Evolutionary conservation across 2,888 invertebrate species (phyloP), one percentile per base, ranked within the genome.

Genomic region (Axea sp.): DNA sequence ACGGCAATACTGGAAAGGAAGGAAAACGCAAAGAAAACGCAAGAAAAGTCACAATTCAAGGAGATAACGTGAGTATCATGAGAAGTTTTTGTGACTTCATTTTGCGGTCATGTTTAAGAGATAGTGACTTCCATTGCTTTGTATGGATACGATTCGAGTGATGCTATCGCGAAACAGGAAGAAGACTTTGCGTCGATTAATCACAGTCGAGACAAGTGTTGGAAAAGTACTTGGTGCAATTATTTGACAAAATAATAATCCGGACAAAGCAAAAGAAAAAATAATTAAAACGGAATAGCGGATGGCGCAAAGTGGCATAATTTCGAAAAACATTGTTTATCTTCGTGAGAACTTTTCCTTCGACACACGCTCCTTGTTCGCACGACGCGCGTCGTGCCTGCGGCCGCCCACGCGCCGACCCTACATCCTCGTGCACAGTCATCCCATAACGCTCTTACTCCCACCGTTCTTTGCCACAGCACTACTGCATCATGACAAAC

Each of bases 341-440:
- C 47, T 33, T 43, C 35, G 45, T 59, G 64, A 57, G 35, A 57
- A 57, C 39, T 73, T 65, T 75, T 76, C 53, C 67, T 53, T 39
- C 35, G 39, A 71, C 73, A 69, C 76, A 8, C 78, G 76, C 77
- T 78, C 78, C 80, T 79, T 77, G 51, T 71, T 77, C 77, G 57
- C 73, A 77, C 81, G 86, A 86, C 87, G 87, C 82, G 86, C 86
- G 86, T 84, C 84, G 83, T 83, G 86, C 87, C 87, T 85, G 85
- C 85, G 86, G 87, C 85, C 87, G 87, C 87, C 87, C 87, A 87
- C 87, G 87, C 87, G 87, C 86, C 87, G 85, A 86, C 85, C 85
- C 83, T 82, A 81, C 78, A 84, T 83, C 83, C 82, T 83, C 81
- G 81, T 82, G 81, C 81, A 82, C 79, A 76, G 77, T 77, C 77